phyloP scores from a whole-genome alignment of 2,888 invertebrate genomes.

The Ashinkailepas kermadecensis region DNA sequence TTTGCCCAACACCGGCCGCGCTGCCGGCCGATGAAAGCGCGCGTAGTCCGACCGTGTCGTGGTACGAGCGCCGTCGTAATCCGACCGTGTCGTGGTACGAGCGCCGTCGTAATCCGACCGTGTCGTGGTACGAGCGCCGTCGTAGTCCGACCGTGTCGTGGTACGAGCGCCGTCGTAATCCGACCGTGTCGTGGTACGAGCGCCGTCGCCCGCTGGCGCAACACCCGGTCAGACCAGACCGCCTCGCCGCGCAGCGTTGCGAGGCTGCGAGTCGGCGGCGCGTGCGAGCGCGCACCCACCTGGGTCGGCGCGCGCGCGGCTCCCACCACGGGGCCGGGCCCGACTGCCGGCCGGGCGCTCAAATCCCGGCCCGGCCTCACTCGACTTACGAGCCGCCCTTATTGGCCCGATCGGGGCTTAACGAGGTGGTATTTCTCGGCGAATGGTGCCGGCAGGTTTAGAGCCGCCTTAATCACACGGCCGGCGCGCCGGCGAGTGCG shows the following conservation, averaged over 20 bases:
- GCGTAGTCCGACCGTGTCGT: not conserved
- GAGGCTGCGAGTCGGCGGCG: not conserved
- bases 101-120: not conserved
- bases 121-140: not conserved
- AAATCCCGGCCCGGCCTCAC: not conserved
- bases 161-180: not conserved
- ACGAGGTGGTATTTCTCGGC: conserved; percentile 11
- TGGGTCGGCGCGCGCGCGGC: not conserved
- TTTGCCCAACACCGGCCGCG: conserved; percentile 1
- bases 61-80: not conserved
- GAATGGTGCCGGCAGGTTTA: not conserved
- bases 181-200: not conserved
- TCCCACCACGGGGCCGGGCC: conserved; percentile 7
- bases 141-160: too few species aligned
- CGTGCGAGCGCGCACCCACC: not conserved
- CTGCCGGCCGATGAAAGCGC: not conserved
- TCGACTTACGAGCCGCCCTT: not conserved
- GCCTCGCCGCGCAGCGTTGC: not conserved
- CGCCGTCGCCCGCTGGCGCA: not conserved
- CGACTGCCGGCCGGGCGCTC: not conserved
- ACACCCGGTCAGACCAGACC: not conserved
- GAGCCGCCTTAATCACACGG: not conserved
- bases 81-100: not conserved
- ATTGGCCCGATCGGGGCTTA: conserved; percentile 4
- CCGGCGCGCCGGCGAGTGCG: not conserved